phyloP scores from a whole-genome alignment of 2,888 invertebrate genomes.

The Meiosimyza decipiens region DNA sequence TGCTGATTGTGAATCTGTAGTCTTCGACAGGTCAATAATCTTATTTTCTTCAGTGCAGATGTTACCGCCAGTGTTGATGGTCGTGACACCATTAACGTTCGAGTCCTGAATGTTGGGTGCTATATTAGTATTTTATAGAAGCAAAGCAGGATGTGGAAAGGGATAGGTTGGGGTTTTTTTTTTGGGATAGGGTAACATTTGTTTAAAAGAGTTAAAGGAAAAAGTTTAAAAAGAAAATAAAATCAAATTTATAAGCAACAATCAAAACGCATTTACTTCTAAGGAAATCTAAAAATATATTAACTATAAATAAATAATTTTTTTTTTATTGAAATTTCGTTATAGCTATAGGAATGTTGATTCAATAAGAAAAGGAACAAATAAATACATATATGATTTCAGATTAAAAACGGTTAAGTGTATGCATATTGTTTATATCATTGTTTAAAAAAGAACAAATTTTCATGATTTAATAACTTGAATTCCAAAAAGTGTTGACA shows the following conservation, averaged over 20 bases:
- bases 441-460: too few relatives aligned
- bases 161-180: neutral
- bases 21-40: too few relatives aligned
- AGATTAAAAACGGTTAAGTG: too few relatives aligned
- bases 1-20: too few relatives aligned
- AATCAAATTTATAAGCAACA: slow-evolving; percentile 39
- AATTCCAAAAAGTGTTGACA: too few relatives aligned
- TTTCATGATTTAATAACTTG: too few relatives aligned
- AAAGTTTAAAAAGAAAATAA: slow-evolving; percentile 42
- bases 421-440: too few relatives aligned
- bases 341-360: too few relatives aligned
- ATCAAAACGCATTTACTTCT: slow-evolving; percentile 42
- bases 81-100: slow-evolving; percentile 50
- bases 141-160: slow-evolving; percentile 32
- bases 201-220: slow-evolving; percentile 34
- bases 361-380: too few relatives aligned
- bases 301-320: neutral
- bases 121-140: slow-evolving; percentile 52
- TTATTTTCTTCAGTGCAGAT: slow-evolving; percentile 39
- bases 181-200: slow-evolving; percentile 37
- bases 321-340: neutral
- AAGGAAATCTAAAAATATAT: slow-evolving; percentile 20
- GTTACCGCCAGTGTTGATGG: slow-evolving; percentile 45
- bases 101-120: slow-evolving; percentile 58
- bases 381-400: too few relatives aligned